Conservation (phyloP, 1,140 invertebrate genomes). For the Drosophila asahinai region DNA sequence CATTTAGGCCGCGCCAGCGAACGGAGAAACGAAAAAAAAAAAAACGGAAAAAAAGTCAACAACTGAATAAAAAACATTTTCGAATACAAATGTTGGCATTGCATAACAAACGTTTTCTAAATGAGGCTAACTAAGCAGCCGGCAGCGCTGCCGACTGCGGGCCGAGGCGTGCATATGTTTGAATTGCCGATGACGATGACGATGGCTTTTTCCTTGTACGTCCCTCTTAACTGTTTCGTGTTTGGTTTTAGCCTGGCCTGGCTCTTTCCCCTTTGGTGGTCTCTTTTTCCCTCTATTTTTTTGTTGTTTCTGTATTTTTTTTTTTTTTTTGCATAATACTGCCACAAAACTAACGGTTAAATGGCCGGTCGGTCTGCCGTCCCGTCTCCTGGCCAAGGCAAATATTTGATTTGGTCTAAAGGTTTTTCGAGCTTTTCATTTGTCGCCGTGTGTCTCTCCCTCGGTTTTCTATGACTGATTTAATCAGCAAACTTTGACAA, state of each 20-base stretch:
- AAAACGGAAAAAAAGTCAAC: slow-evolving; percentile 71
- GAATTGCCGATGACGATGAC: slow-evolving; percentile 84
- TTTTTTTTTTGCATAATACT: slow-evolving; percentile 78
- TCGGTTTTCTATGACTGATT: slow-evolving; percentile 79
- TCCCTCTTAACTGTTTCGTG: slow-evolving; percentile 79
- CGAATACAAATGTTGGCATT: slow-evolving; percentile 85
- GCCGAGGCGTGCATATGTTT: slow-evolving; percentile 79
- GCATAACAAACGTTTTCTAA: slow-evolving; percentile 85
- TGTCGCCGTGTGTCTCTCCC: slow-evolving; percentile 41
- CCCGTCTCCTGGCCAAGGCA: slow-evolving; percentile 54
- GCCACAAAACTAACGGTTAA: slow-evolving; percentile 83
- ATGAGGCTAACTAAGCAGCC: slow-evolving; percentile 84
- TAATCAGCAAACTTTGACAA: slow-evolving; percentile 84
- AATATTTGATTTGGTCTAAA: slow-evolving; percentile 84
- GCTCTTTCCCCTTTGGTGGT: slow-evolving; percentile 71
- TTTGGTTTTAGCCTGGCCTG: slow-evolving; percentile 61
- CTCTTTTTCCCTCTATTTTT: slow-evolving; percentile 27
- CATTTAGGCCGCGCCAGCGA: slow-evolving; percentile 73
- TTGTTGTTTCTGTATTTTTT: slow-evolving; percentile 6
- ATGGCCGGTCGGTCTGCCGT: slow-evolving; percentile 68
- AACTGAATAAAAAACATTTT: slow-evolving; percentile 84
- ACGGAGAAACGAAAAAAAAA: slow-evolving; percentile 58
- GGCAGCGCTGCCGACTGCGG: slow-evolving; percentile 22
- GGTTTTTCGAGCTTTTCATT: slow-evolving; percentile 73
- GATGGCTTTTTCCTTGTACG: slow-evolving; percentile 79